Conservation (phyloP, 1,140 invertebrate genomes). For the Drosophila azteca region DNA sequence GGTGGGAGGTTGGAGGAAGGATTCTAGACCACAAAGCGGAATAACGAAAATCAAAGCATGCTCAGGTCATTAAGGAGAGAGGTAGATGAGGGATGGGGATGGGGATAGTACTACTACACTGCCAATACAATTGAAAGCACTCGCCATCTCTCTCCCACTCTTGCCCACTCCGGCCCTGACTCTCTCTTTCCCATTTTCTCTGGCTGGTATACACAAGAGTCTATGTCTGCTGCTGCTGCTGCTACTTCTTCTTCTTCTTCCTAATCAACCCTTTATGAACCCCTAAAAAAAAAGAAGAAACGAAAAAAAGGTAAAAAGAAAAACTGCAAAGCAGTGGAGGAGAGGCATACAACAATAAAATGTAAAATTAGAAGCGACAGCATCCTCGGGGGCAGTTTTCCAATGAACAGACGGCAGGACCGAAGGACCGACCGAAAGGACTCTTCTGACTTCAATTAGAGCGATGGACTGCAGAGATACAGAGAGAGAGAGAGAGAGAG, state of each 20-base stretch:
- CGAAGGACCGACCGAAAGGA: too few relatives aligned
- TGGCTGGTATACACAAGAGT: constrained; percentile 9
- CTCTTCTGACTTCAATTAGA: constrained; percentile 11
- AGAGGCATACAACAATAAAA: constrained; percentile 68
- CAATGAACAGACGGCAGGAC: constrained; percentile 1
- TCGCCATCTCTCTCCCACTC: not conserved
- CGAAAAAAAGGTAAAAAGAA: constrained; percentile 46
- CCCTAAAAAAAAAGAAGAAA: constrained; percentile 58
- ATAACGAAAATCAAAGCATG: constrained; percentile 77
- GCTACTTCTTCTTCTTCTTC: constrained; percentile 40
- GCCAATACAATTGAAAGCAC: constrained; percentile 50
- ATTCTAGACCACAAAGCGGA: constrained; percentile 52
- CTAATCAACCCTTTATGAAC: constrained; percentile 79
- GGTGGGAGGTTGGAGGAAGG: not conserved
- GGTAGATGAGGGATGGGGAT: constrained; percentile 13
- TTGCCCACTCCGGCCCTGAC: constrained; percentile 1
- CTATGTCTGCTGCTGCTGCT: constrained; percentile 25
- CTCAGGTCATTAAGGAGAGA: constrained; percentile 72
- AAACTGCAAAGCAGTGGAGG: constrained; percentile 16
- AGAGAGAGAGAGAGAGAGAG: not conserved
- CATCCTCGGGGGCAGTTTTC: constrained; percentile 52
- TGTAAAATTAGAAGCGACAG: constrained; percentile 70
- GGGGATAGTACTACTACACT: constrained; percentile 38
- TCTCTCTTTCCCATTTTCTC: not conserved
- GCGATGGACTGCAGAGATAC: not conserved